Evolutionary conservation across 2,888 invertebrate species (phyloP).

Genomic region (Macaria notata): DNA sequence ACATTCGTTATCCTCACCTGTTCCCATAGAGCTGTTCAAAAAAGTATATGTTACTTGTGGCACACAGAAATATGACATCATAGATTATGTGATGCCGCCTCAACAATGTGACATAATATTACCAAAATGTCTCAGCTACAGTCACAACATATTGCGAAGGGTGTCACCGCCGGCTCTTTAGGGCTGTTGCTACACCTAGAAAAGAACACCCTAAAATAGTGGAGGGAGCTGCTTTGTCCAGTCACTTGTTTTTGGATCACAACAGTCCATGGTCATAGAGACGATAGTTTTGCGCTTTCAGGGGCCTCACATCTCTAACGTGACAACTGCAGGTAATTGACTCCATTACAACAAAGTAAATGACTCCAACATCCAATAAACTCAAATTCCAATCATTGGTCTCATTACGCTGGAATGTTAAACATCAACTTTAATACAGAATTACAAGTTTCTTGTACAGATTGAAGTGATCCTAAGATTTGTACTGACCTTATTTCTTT

Average conservation of each 20-base stretch:
- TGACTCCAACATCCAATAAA: slow-evolving; percentile 74
- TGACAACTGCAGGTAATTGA: slow-evolving; percentile 60
- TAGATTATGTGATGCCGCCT: slow-evolving; percentile 74
- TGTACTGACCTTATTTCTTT: slow-evolving; percentile 75
- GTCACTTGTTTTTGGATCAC: slow-evolving; percentile 43
- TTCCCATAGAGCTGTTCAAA: slow-evolving; percentile 80
- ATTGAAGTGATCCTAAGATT: slow-evolving; percentile 65
- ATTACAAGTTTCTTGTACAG: slow-evolving; percentile 63
- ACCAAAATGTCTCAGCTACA: slow-evolving; percentile 69
- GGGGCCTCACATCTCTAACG: slow-evolving; percentile 68
- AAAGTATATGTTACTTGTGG: slow-evolving; percentile 76
- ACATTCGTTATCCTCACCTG: slow-evolving; percentile 79
- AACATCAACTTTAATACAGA: slow-evolving; percentile 80
- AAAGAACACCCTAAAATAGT: slow-evolving; percentile 81
- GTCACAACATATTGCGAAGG: slow-evolving; percentile 65
- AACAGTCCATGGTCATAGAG: slow-evolving; percentile 44
- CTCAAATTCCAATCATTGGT: slow-evolving; percentile 77
- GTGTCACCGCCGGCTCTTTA: slow-evolving; percentile 65
- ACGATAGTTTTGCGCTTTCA: slow-evolving; percentile 26
- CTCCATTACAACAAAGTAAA: slow-evolving; percentile 71
- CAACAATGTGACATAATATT: slow-evolving; percentile 76
- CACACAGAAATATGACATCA: slow-evolving; percentile 77
- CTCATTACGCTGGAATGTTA: slow-evolving; percentile 81
- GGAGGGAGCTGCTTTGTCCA: slow-evolving; percentile 54
- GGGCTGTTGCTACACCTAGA: slow-evolving; percentile 74